Base-by-base conservation (phyloP, 1,140 invertebrate genomes). In the Aleiodes sp. region DNA sequence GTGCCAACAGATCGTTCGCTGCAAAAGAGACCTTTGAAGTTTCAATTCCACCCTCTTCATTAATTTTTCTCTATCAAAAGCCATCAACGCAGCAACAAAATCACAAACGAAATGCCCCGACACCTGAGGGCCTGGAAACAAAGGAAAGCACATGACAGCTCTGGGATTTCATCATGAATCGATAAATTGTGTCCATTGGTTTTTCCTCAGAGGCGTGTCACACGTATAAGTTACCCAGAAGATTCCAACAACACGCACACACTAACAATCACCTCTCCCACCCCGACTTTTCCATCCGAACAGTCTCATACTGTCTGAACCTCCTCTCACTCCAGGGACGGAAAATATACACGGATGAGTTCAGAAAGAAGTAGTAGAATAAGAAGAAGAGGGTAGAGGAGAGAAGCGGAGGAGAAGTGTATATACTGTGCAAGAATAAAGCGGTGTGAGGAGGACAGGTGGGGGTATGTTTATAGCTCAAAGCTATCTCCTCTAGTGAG, bases 391-490 rank as follows among this genome's bases (percentile, higher is more conserved):
- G 28, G n/a, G 16, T 10, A 2, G 14, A 4, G 26, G 28, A 7
- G 28, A 6, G 12, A 26, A 26, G 63, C 14, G 33, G 24, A 19
- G 41, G 57, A 35, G 56, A 28, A 21, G 28, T 35, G 41, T 10
- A 31, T 19, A 64, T 28, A 60, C 12, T 12, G 52, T 37, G 35
- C 19, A 70, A 52, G 19, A 46, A 24, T 16, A 28, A 35, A 39
- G 56, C 24, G n/a, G 56, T 35, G 56, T 8, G 46, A 35, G 61
- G 73, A 61, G 56, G 43, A 59, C 28, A 28, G 70, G 67, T 63
- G 74, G 69, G 71, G 75, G 80, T 83, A 85, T 85, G 83, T 85
- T 85, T 85, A 84, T 85, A 83, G 82, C 83, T 81, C 70, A 73
- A 75, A 84, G 83, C 82, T 85, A 85, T 85, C 84, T 84, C 81